phyloP scores from a whole-genome alignment of 2,888 invertebrate species.

The Syrista parreyssii region DNA sequence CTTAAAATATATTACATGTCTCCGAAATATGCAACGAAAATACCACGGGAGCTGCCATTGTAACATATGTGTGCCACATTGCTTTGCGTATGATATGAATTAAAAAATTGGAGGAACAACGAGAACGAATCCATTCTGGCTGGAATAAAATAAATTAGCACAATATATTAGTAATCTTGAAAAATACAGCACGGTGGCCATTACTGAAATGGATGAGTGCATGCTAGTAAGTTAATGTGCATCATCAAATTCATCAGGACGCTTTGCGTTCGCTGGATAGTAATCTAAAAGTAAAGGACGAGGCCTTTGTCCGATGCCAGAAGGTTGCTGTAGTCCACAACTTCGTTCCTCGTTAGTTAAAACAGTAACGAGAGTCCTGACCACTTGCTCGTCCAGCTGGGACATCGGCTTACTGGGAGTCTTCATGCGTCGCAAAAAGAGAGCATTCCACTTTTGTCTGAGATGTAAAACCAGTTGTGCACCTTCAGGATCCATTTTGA shows the following conservation, averaged over 20 bases:
- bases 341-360: conserved; percentile 79
- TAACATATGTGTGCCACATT: too few species aligned
- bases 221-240: conserved; percentile 23
- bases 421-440: conserved; percentile 74
- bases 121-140: too few species aligned
- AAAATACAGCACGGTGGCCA: too few species aligned
- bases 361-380: conserved; percentile 75
- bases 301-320: conserved; percentile 81
- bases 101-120: too few species aligned
- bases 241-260: conserved; percentile 52
- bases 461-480: conserved; percentile 76
- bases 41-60: too few species aligned
- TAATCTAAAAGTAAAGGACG: conserved; percentile 74
- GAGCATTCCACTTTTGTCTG: conserved; percentile 78
- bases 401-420: conserved; percentile 71
- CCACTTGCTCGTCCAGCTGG: conserved; percentile 75
- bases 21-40: neutral
- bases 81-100: too few species aligned
- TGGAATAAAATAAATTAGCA: too few species aligned
- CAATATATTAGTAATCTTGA: too few species aligned
- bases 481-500: conserved; percentile 76
- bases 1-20: neutral
- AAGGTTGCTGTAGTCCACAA: conserved; percentile 76
- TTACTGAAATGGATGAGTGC: too few species aligned
- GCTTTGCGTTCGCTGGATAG: conserved; percentile 62